A percentile compares a stretch with the other conserved stretches of the same genome.
phyloP scores from a whole-genome alignment of 2,888 invertebrate species.

The Gortyna flavago region DNA sequence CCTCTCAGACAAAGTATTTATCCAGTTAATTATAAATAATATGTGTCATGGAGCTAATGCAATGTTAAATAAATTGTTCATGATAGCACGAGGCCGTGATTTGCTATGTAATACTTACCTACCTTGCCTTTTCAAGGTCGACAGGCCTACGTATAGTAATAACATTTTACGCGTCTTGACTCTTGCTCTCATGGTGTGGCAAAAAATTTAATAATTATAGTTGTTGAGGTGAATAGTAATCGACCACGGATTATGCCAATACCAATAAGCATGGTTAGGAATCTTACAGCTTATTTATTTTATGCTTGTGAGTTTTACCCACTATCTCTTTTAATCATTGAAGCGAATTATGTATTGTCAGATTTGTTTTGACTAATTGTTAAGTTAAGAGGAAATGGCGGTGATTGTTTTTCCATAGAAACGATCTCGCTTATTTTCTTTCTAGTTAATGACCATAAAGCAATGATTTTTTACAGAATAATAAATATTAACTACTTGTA shows the following conservation, averaged over 20 bases:
- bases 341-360: background rate
- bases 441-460: too few relatives aligned
- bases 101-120: slow-evolving; percentile 23
- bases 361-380: background rate
- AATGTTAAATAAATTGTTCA: slow-evolving; percentile 37
- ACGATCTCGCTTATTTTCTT: too few relatives aligned
- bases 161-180: slow-evolving; percentile 18
- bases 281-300: background rate
- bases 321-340: background rate
- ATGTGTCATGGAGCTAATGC: slow-evolving; percentile 20
- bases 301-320: background rate
- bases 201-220: slow-evolving; percentile 2
- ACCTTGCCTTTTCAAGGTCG: slow-evolving; percentile 47
- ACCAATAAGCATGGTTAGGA: background rate
- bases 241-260: background rate
- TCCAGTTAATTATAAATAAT: slow-evolving; percentile 8
- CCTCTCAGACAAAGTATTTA: slow-evolving; percentile 2
- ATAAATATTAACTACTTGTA: too few relatives aligned
- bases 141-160: slow-evolving; percentile 17
- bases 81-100: slow-evolving; percentile 33
- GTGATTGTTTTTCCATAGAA: too few relatives aligned
- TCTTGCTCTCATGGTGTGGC: slow-evolving; percentile 11
- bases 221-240: background rate
- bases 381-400: too few relatives aligned
- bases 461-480: too few relatives aligned